Conservation (phyloP, 2,113 vertebrate species). For the Takifugu bimaculatus region DNA sequence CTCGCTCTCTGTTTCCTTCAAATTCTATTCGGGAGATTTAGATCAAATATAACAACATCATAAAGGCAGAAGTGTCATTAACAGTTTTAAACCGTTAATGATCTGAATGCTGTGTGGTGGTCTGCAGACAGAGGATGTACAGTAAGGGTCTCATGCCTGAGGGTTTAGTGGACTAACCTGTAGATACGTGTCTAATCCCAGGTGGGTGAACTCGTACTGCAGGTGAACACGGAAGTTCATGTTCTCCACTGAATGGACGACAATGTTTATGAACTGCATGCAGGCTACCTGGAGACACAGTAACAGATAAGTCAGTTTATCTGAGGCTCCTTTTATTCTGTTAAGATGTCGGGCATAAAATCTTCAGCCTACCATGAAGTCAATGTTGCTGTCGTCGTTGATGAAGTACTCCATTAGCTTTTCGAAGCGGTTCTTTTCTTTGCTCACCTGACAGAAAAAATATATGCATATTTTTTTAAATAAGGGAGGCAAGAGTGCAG, state of each 20-base stretch:
- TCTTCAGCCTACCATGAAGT: constrained; percentile 85
- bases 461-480: background rate
- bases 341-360: background rate
- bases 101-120: background rate
- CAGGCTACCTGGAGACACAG: constrained; percentile 84
- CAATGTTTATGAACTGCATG: constrained; percentile 99
- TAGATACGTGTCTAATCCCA: constrained; percentile 88
- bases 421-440: constrained; percentile 83
- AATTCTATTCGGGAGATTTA: constrained; percentile 59
- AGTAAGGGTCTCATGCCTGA: background rate
- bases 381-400: constrained; percentile 90
- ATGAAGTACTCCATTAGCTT: constrained; percentile 94
- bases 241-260: constrained; percentile 98
- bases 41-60: background rate
- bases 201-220: constrained; percentile 93
- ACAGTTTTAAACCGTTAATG: background rate
- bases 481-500: background rate
- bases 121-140: background rate
- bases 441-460: constrained; percentile 68
- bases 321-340: background rate
- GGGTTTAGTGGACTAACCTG: constrained; percentile 72
- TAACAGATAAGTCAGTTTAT: background rate
- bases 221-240: constrained; percentile 98
- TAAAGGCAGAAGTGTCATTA: background rate
- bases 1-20: constrained; percentile 90